These are phyloP conservation scores for Crotalus helleri DNA, from an alignment of 2,113 vertebrate species.

Conservation along the genomic window DNA sequence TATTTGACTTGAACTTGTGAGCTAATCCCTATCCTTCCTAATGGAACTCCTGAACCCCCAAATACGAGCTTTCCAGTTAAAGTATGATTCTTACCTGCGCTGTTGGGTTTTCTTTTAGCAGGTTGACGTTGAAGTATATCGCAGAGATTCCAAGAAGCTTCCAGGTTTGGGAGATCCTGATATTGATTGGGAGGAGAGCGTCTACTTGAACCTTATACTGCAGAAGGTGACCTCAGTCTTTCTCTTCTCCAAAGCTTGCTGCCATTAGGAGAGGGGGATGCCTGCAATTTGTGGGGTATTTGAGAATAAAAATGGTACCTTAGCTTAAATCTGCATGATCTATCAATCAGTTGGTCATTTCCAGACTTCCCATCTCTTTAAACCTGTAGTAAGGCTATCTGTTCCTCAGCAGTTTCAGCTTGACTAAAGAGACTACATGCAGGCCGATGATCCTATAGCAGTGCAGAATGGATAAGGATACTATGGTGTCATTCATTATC, in stretches of 20 bases:
- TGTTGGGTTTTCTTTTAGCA: constrained; percentile 57
- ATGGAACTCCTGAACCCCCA: not conserved
- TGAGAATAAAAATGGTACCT: not conserved
- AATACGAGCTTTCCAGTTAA: not conserved
- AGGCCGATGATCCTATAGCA: not conserved
- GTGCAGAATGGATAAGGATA: not conserved
- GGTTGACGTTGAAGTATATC: constrained; percentile 96
- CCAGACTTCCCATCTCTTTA: not conserved
- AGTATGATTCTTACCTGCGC: not conserved
- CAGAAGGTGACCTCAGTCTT: constrained; percentile 80
- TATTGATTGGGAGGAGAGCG: constrained; percentile 98
- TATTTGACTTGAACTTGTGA: not conserved
- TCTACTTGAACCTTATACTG: constrained; percentile 95
- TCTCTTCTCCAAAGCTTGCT: not conserved
- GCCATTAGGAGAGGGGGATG: no score
- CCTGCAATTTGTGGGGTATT: not conserved
- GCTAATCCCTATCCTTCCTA: not conserved
- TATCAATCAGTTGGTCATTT: not conserved
- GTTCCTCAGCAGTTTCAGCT: not conserved
- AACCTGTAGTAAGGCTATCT: not conserved
- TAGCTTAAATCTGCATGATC: not conserved
- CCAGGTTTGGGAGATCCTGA: constrained; percentile 95
- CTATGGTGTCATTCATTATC: not conserved
- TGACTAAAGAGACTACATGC: not conserved
- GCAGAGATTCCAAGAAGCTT: constrained; percentile 96